A percentile compares a stretch with the other conserved stretches of the same genome.
Evolutionary conservation across 2,797 vertebrate genomes (phyloP).

Genomic region (Poeciliopsis gracilis): DNA sequence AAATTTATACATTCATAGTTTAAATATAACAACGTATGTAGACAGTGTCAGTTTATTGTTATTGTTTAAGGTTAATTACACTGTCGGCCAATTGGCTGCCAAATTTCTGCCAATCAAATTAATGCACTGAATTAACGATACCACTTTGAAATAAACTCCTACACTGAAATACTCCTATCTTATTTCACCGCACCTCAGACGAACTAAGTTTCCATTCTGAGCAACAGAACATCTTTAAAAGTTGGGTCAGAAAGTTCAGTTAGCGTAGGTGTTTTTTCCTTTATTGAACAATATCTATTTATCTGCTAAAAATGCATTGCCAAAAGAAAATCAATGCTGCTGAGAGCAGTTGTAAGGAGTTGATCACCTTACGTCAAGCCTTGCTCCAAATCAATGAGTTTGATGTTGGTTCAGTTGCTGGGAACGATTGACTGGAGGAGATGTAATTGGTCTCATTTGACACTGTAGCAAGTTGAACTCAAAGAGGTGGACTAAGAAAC

Average conservation of each 20-base stretch:
- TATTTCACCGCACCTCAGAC: neutral
- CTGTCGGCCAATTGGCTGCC: neutral
- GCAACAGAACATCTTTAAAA: constrained; percentile 34
- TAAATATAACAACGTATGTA: neutral
- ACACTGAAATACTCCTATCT: neutral
- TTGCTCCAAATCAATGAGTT: constrained; percentile 81
- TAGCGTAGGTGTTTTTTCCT: constrained; percentile 48
- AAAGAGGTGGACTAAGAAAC: constrained; percentile 46
- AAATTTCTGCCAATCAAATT: neutral
- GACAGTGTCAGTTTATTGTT: neutral
- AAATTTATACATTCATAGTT: neutral
- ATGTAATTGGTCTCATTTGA: constrained; percentile 82
- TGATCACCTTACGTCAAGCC: constrained; percentile 80
- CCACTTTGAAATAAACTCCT: neutral
- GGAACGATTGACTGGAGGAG: constrained; percentile 79
- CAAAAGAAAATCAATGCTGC: constrained; percentile 71
- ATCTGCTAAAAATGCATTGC: constrained; percentile 65
- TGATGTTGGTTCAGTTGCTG: constrained; percentile 81
- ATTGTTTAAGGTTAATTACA: neutral
- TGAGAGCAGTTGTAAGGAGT: constrained; percentile 74
- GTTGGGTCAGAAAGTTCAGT: constrained; percentile 19
- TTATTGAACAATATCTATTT: constrained; percentile 67
- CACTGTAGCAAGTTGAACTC: constrained; percentile 65
- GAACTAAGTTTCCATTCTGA: constrained; percentile 4
- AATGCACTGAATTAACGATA: neutral